Base-by-base conservation (phyloP, 1,140 invertebrate species). In the Aphelenchoides avenae region DNA sequence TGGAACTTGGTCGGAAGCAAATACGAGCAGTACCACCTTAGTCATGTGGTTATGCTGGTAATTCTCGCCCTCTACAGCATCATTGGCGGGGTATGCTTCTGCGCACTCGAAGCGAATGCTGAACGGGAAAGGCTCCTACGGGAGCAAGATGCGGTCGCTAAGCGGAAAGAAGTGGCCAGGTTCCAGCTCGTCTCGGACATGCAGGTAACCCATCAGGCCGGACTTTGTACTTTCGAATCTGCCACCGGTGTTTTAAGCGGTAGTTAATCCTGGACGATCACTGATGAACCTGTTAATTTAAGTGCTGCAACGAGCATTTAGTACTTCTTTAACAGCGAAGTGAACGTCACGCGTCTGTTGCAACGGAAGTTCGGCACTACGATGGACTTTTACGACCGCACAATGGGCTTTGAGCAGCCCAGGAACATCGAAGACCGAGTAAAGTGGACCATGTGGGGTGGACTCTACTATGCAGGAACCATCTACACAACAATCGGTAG, bases 401-500 rank as follows among this genome's bases (percentile, higher is more conserved):
- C 40, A 36, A 67, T 65, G 63, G 43, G 41, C 13, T 61, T 48
- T 20, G 36, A 34, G 27, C n/a, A 7, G 15, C 7, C 5, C 18
- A 37, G 27, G 43, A 7, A 68, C 22, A 24, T 42, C 5, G 9
- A 0, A 13, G 1, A 44, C 4, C 15, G 22, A 24, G 15, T 15
- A 15, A 57, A 70, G 29, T 65, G 63, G 63, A 53, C 22, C 18
- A 37, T 65, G 37, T 65, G 61, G 67, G 66, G 63, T 34, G 62
- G 63, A 7, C 31, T 65, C 18, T 65, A 70, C 36, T 71, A 73
- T 61, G 68, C 66, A 41, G 58, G 67, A 24, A 72, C 61, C 36
- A 49, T 71, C 30, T 71, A 66, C 42, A 71, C 68, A 36, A 71
- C 68, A 5, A 71, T 71, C 39, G 70, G 69, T 68, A 42, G 44